Evolutionary conservation across 2,113 vertebrate species (phyloP).

Genomic region (Colinus virginianus): DNA sequence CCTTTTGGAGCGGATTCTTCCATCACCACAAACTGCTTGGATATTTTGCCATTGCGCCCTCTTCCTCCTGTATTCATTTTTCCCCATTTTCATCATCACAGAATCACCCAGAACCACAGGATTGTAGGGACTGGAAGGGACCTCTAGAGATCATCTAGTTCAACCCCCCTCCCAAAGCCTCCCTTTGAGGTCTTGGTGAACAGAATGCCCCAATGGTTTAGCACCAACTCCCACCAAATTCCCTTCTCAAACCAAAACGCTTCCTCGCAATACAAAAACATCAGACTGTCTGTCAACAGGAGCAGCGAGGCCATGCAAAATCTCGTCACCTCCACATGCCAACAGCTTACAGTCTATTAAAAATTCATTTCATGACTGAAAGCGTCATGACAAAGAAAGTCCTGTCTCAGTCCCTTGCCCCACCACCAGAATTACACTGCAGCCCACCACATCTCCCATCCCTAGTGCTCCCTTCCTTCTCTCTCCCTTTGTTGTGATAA

Average conservation of each 20-base stretch:
- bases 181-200: not conserved
- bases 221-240: not conserved
- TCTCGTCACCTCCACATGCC: not conserved
- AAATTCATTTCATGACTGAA: slow-evolving; percentile 9
- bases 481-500: not conserved
- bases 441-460: not conserved
- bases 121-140: too few relatives aligned
- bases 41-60: not conserved
- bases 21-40: not conserved
- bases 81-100: not conserved
- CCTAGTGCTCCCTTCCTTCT: not conserved
- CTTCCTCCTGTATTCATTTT: not conserved
- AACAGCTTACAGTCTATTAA: not conserved
- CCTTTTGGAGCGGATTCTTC: not conserved
- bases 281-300: fast-evolving
- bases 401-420: not conserved
- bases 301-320: not conserved
- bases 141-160: too few relatives aligned
- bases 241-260: not conserved
- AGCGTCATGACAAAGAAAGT: not conserved
- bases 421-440: not conserved
- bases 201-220: not conserved
- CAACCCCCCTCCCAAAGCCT: not conserved
- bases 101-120: too few relatives aligned
- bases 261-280: not conserved